These are phyloP conservation scores for Bradypus variegatus DNA, from an alignment of 2,797 vertebrate species.

Conservation along the genomic window DNA sequence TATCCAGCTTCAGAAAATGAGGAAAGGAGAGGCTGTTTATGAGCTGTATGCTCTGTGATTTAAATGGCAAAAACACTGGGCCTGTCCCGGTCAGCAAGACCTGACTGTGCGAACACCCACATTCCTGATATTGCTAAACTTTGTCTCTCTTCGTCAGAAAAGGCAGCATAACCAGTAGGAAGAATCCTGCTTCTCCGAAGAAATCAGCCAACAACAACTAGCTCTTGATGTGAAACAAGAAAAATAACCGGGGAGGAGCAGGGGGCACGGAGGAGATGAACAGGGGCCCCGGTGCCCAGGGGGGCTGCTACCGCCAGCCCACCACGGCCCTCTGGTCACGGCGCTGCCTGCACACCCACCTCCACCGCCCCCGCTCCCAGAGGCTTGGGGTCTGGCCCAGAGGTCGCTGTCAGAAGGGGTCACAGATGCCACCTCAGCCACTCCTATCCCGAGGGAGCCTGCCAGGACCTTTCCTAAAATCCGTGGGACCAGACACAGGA, in stretches of 20 bases:
- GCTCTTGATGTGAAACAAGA: neutral
- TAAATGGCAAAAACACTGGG: neutral
- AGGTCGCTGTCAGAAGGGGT: neutral
- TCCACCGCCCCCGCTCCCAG: neutral
- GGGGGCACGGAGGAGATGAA: too few relatives aligned
- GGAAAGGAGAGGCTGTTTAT: neutral
- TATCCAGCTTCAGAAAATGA: neutral
- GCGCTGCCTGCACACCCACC: neutral
- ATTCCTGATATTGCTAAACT: neutral
- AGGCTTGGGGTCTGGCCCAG: neutral
- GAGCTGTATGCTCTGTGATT: neutral
- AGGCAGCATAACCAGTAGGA: neutral
- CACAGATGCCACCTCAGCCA: neutral
- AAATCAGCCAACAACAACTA: neutral
- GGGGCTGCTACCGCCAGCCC: neutral
- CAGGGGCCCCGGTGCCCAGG: accelerated
- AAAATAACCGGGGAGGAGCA: accelerated
- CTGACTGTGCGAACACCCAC: accelerated
- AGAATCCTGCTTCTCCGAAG: neutral
- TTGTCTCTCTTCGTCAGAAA: neutral
- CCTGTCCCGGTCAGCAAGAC: accelerated
- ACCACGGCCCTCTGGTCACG: neutral
- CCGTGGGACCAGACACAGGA: accelerated
- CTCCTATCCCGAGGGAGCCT: accelerated
- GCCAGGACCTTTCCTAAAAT: neutral